These are phyloP conservation scores for Sylvicola cinctus DNA, from an alignment of 2,888 invertebrate genomes.

Conservation along the genomic window DNA sequence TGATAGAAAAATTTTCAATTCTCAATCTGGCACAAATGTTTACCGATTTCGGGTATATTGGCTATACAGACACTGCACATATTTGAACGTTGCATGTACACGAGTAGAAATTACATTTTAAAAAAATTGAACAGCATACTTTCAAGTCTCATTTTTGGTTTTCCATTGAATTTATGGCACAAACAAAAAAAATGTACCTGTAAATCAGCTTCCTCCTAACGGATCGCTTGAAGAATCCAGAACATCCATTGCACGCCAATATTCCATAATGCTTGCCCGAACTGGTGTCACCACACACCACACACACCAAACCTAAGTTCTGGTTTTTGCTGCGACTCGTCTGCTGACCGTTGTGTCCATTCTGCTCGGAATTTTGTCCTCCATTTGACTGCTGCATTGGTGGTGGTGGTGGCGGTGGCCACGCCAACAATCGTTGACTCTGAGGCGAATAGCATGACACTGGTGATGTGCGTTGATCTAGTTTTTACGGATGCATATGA, in stretches of 20 bases:
- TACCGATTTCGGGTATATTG: too few species aligned
- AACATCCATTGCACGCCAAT: conserved; percentile 96
- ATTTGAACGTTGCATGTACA: too few species aligned
- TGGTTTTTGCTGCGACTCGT: conserved; percentile 27
- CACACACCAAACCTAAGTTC: conserved; percentile 66
- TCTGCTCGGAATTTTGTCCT: conserved; percentile 16
- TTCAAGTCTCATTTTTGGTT: too few species aligned
- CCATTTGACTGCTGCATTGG: conserved; percentile 7
- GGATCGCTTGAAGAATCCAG: conserved; percentile 95
- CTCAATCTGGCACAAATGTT: too few species aligned
- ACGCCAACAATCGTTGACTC: conserved; percentile 18
- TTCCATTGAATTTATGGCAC: too few species aligned
- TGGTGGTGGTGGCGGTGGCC: conserved; percentile 10
- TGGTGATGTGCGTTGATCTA: conserved; percentile 19
- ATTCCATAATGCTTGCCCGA: conserved; percentile 97
- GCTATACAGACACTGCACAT: too few species aligned
- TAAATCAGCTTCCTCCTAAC: conserved; percentile 92
- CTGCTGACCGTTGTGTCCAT: conserved; percentile 4
- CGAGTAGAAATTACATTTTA: too few species aligned
- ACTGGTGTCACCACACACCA: conserved; percentile 92
- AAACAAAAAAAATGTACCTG: conserved; percentile 38
- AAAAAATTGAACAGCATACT: too few species aligned
- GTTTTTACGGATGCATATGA: too few species aligned
- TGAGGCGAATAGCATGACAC: conserved; percentile 20
- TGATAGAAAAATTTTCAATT: too few species aligned